Conservation (phyloP, 2,113 vertebrate genomes). For the Siniperca knerii region DNA sequence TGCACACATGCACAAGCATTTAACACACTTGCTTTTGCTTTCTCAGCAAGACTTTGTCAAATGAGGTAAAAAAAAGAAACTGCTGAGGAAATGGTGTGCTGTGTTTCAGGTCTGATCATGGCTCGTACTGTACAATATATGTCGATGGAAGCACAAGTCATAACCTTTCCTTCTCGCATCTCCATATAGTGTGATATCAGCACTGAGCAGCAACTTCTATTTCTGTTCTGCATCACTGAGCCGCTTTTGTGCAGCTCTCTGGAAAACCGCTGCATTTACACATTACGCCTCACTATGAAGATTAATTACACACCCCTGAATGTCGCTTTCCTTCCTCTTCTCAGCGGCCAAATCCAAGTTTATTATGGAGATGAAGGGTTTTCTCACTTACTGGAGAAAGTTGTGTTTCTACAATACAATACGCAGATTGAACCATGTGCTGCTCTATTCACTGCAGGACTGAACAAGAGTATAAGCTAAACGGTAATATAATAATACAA, state of each 20-base stretch:
- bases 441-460: background rate
- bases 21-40: slow-evolving; percentile 38
- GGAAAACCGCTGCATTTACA: slow-evolving; percentile 27
- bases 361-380: background rate
- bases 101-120: slow-evolving; percentile 54
- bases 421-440: background rate
- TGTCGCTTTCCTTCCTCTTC: background rate
- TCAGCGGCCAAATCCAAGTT: background rate
- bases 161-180: slow-evolving; percentile 56
- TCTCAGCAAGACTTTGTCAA: slow-evolving; percentile 54
- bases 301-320: slow-evolving; percentile 29
- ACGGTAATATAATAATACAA: background rate
- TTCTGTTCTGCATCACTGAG: slow-evolving; percentile 51
- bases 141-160: slow-evolving; percentile 44
- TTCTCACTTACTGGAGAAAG: background rate
- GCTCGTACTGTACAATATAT: slow-evolving; percentile 45
- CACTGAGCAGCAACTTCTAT: slow-evolving; percentile 51
- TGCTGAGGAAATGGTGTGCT: slow-evolving; percentile 51
- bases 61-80: slow-evolving; percentile 30
- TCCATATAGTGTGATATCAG: slow-evolving; percentile 51
- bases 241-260: slow-evolving; percentile 11
- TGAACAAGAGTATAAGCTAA: background rate
- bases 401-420: background rate
- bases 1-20: slow-evolving; percentile 12
- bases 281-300: slow-evolving; percentile 29